Base-by-base conservation (phyloP, 2,888 invertebrate genomes). In the Epirrhoe tristata region DNA sequence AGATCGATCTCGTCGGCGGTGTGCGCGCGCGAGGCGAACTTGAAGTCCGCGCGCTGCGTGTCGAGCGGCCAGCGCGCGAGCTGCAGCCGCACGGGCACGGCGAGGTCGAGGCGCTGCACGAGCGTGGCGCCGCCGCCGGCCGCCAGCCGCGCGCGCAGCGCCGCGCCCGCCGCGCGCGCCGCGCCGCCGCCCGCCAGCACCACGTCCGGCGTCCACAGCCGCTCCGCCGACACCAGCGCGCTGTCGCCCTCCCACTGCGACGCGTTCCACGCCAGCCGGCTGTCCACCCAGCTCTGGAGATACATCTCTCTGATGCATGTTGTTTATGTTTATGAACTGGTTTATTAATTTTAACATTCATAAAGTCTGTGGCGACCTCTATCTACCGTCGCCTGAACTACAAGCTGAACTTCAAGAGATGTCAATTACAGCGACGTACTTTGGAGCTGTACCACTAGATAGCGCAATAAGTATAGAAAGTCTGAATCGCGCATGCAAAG, bases 191-290 rank as follows among this genome's bases (percentile, higher is more conserved):
- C 97, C 75, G 96, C 95, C 12, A 97, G 91, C 70, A 94, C 94
- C 67, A 97, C 91, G 85, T 97, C 97, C 4, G 97, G 97, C 84
- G 95, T 95, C 97, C 97, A 98, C 74, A 97, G 93, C 81, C 97
- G 96, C 83, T 95, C 96, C 66, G 95, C 95, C 7, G 95, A 94
- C 77, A 96, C 89, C 81, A 96, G 94, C 48, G 96, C 86, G 51
- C 86, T 84, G 17, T 88, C 89, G 58, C 97, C 91, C 34, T 95
- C 95, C 74, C 96, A 96, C 24, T 95, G 94, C 2, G 91, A 88
- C 0, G 94, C 84, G 80, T 96, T 96, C 97, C 97, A 97, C 58
- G 92, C 89, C 5, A 97, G 86, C 64, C 96, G 96, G n/a, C 95
- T 94, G 81, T 97, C 97, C 51, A 83, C 86, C 97, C 97, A 97